Evolutionary conservation across 2,888 invertebrate species (phyloP), one percentile per base, ranked within the genome.

Genomic region (Lucinisca nassula): DNA sequence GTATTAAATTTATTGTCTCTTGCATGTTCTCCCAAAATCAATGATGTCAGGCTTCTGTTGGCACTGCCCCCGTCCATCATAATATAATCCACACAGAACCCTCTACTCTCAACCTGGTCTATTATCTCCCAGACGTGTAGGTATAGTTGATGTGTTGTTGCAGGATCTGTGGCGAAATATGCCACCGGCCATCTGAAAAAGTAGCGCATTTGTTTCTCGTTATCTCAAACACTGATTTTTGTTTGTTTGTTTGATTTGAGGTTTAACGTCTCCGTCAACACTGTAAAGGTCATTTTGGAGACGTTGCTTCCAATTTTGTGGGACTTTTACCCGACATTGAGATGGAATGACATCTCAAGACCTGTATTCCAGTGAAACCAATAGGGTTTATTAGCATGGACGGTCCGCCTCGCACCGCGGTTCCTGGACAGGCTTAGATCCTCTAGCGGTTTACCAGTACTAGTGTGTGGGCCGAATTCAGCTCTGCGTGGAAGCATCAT

Each of bases 21-120:
- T 24, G 80, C 70, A 58, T 73, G 51, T 12, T 55, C 61, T 14
- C 72, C 45, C 21, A 84, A 78, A 8, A 88, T 61, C 82, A 88
- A 79, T 10, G 75, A 82, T 0, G 45, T 77, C 17, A 89, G 85
- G 0, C 82, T 21, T n/a, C 89, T 58, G 73, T 89, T 91, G 10
- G 91, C 85, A 30, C 85, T 77, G 1, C 88, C 91, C 21, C 91
- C 89, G 76, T 89, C 91, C 6, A 87, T 55, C 86, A 91, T 89
- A 0, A 91, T 45, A 70, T 89, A 89, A 38, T 91, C 89, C 21
- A 87, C 51, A 0, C 79, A 73, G 49, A 89, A 85, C 12, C 84
- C 84, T 55, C 58, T 1, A 21, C 85, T 84, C 67, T 85, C 84
- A 12, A 88, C 51, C 30, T 55, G 40, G 27, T 89, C 85, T 1